A percentile compares a stretch with the other conserved stretches of the same genome.
Evolutionary conservation across 1,140 invertebrate species (phyloP).

Genomic region (Cydia splendana): DNA sequence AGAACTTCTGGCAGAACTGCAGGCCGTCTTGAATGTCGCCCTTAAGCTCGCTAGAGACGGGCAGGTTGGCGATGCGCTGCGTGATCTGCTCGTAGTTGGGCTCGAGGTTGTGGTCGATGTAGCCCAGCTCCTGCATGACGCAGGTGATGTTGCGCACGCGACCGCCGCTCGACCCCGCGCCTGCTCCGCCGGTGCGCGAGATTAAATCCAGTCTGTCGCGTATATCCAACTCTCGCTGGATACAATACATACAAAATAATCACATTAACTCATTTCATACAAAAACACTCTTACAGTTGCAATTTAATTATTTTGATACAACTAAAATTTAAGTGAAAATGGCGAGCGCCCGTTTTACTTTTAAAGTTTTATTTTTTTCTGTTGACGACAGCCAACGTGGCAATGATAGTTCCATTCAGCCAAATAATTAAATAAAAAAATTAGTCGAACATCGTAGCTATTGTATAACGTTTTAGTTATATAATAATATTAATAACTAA

Average conservation of each 20-base stretch:
- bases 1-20: slow-evolving; percentile 83
- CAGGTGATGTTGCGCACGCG: slow-evolving; percentile 82
- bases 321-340: too few relatives aligned
- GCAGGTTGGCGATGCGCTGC: slow-evolving; percentile 80
- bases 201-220: slow-evolving; percentile 81
- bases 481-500: too few relatives aligned
- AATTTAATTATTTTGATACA: too few relatives aligned
- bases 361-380: too few relatives aligned
- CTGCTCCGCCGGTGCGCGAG: slow-evolving; percentile 55
- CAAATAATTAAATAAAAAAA: too few relatives aligned
- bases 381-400: too few relatives aligned
- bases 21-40: slow-evolving; percentile 83
- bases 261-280: too few relatives aligned
- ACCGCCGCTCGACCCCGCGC: slow-evolving; percentile 73
- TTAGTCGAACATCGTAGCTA: too few relatives aligned
- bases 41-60: slow-evolving; percentile 81
- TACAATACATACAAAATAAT: slow-evolving; percentile 34
- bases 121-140: slow-evolving; percentile 85
- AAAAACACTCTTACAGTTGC: too few relatives aligned
- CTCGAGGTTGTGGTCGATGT: slow-evolving; percentile 83
- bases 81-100: slow-evolving; percentile 83
- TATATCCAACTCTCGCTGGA: slow-evolving; percentile 81
- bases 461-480: too few relatives aligned
- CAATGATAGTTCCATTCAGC: too few relatives aligned
- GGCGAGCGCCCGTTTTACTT: too few relatives aligned